Evolutionary conservation across 1,140 invertebrate species (phyloP), one percentile per base, ranked within the genome.

Genomic region (Aphaenogaster floridana): DNA sequence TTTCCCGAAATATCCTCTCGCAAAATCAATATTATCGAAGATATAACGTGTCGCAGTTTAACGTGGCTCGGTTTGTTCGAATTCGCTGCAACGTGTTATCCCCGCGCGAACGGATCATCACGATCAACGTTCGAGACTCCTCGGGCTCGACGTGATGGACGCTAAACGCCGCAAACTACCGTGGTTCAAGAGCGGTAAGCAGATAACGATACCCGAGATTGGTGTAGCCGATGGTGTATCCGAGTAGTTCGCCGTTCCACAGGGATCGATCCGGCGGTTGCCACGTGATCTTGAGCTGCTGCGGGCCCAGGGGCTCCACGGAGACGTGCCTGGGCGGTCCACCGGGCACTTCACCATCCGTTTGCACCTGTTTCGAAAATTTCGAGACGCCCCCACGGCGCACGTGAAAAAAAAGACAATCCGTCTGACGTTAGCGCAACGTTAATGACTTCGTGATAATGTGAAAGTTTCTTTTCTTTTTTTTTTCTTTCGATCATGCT

Each of bases 271-370:
- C 95, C 5, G 97, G 97, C 9, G 96, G 96, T 94, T 96, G 95
- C 96, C 96, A 97, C 61, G 95, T 96, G 64, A 97, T 95, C 89
- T 96, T 95, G 6, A 97, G 93, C 64, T 96, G 95, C 76, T 96
- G 96, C 2, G 97, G 96, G 17, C 96, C 93, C 21, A 93, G 84
- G 6, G 97, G 95, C 52, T 96, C 96, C 8, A 97, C 96, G 17
- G 95, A 93, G 1, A 97, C 96, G 80, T 96, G 95, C 13, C 93
- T 94, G 9, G 96, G 96, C 63, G 96, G 96, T 15, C 97, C 96
- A 42, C 96, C 95, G 0, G 97, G 96, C 13, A 96, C 96, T 93
- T 97, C 97, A 61, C 97, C 96, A 28, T 97, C 96, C 2, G 97
- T 97, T 89, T 95, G 95, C 5, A 92, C 94, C 95, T 95, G 91